Conservation (phyloP, 2,113 vertebrate species). For the Channa maculata region DNA sequence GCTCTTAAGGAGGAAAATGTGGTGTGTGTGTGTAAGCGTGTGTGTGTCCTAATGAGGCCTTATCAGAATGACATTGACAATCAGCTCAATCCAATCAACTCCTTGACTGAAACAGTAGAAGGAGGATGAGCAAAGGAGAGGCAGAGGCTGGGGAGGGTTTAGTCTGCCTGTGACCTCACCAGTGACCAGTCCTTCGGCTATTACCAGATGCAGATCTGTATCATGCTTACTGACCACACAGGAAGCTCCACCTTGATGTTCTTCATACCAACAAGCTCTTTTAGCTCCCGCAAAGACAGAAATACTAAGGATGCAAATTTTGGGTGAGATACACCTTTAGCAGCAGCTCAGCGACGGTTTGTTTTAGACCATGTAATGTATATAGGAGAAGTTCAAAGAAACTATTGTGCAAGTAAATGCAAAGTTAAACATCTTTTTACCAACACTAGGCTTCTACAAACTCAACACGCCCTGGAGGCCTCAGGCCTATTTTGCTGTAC, state of each 20-base stretch:
- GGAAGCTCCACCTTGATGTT: constrained; percentile 82
- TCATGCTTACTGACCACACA: constrained; percentile 89
- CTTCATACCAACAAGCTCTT: constrained; percentile 82
- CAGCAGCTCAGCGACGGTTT: not conserved
- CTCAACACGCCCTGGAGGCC: not conserved
- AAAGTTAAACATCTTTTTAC: no score
- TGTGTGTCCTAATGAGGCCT: constrained; percentile 15
- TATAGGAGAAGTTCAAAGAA: no score
- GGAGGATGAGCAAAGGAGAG: no score
- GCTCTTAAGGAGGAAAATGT: constrained; percentile 15
- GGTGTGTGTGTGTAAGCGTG: not conserved
- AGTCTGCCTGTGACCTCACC: constrained; percentile 68
- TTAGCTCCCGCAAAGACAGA: constrained; percentile 75
- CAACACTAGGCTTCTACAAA: no score
- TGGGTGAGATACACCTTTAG: not conserved
- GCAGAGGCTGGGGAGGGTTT: not conserved
- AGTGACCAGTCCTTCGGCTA: constrained; percentile 86
- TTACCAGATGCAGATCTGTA: constrained; percentile 87
- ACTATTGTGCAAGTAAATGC: no score
- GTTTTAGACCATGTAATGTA: not conserved
- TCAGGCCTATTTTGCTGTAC: not conserved
- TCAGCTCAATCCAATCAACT: constrained; percentile 45
- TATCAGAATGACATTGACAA: constrained; percentile 1
- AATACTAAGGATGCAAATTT: not conserved
- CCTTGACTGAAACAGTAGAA: not conserved